Conservation (phyloP, 2,113 vertebrate species). For the Anhinga anhinga region DNA sequence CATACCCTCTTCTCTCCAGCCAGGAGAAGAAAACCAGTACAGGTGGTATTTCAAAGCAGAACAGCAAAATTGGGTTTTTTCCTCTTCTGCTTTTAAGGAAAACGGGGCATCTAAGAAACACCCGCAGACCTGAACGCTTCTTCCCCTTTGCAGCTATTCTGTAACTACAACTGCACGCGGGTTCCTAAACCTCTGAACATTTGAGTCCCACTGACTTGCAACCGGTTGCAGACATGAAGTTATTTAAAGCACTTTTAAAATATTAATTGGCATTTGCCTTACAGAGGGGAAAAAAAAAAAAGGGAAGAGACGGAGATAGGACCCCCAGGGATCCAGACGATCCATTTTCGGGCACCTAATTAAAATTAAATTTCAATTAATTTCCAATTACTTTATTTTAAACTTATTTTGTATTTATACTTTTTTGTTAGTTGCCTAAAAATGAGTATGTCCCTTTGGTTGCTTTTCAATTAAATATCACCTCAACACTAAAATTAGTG, state of each 20-base stretch:
- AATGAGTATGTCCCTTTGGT: neutral
- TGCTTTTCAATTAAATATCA: constrained; percentile 43
- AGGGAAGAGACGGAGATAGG: neutral
- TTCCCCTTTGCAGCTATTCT: neutral
- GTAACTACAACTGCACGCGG: neutral
- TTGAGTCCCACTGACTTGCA: neutral
- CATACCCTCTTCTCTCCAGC: neutral
- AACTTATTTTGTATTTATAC: constrained; percentile 47
- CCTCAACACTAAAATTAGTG: neutral
- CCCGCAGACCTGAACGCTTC: neutral
- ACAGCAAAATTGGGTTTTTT: neutral
- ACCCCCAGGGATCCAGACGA: constrained; percentile 8
- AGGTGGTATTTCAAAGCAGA: neutral
- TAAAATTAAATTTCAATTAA: constrained; percentile 63
- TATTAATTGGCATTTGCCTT: constrained; percentile 48
- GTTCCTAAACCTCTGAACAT: neutral
- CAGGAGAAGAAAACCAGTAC: neutral
- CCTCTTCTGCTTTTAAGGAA: neutral
- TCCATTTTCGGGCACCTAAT: constrained; percentile 53
- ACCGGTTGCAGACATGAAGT: constrained; percentile 3
- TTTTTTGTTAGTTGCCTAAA: constrained; percentile 2
- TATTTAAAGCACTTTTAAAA: constrained; percentile 57
- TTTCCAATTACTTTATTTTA: constrained; percentile 50
- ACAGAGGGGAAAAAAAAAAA: neutral
- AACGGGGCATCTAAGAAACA: neutral